These are phyloP conservation scores for Fabriciana adippe DNA, from an alignment of 2,888 invertebrate species.

Conservation along the genomic window DNA sequence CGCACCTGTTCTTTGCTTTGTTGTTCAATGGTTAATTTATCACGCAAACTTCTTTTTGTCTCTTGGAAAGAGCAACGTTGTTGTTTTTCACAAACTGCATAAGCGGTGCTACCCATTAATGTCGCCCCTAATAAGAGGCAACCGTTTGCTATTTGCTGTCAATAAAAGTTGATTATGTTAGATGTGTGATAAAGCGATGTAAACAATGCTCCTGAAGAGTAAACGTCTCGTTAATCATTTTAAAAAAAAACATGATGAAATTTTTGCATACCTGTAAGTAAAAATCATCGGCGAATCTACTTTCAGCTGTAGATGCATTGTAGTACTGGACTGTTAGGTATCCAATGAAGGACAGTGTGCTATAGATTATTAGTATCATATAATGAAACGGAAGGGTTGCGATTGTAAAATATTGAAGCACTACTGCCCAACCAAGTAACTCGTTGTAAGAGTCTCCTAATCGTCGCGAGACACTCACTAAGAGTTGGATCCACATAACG, in stretches of 20 bases:
- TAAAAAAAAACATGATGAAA: background rate
- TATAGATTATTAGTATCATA: conserved; percentile 59
- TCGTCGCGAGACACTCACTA: conserved; percentile 73
- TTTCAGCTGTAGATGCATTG: conserved; percentile 61
- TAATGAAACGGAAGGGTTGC: conserved; percentile 86
- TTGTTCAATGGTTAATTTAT: conserved; percentile 95
- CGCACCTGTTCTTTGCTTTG: conserved; percentile 94
- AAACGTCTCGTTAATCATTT: background rate
- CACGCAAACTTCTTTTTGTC: conserved; percentile 94
- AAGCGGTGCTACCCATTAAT: conserved; percentile 84
- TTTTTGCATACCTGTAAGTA: conserved; percentile 56
- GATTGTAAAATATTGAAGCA: conserved; percentile 88
- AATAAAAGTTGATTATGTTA: conserved; percentile 38
- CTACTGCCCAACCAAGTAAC: conserved; percentile 88
- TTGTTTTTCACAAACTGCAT: conserved; percentile 90
- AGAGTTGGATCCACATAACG: conserved; percentile 74
- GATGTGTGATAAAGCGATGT: background rate
- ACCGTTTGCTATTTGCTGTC: conserved; percentile 87
- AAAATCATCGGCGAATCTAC: conserved; percentile 63
- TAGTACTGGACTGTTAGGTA: conserved; percentile 68
- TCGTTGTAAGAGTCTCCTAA: conserved; percentile 80
- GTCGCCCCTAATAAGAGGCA: conserved; percentile 88
- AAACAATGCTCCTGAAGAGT: no score
- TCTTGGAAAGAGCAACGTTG: conserved; percentile 94
- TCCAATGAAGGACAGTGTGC: conserved; percentile 55